Evolutionary conservation across 2,113 vertebrate genomes (phyloP).

Genomic region (Gobio gobio): DNA sequence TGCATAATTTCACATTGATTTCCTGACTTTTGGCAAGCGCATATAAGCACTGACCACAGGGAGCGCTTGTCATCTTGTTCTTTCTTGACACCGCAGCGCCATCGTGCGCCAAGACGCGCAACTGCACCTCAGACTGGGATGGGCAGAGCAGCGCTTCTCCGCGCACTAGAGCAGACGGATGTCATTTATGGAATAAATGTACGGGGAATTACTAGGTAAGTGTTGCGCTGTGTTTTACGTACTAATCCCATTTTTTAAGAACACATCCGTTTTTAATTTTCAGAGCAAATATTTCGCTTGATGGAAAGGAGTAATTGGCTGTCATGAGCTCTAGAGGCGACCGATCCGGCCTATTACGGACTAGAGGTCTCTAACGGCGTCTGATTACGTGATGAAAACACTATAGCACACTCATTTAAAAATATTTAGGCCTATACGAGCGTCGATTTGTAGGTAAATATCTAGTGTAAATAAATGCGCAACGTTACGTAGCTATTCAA

Average conservation of each 20-base stretch:
- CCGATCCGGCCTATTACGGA: slow-evolving; percentile 28
- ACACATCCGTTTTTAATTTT: not conserved
- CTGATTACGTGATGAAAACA: slow-evolving; percentile 8
- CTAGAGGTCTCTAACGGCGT: not conserved
- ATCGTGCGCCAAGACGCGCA: slow-evolving; percentile 63
- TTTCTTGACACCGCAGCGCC: slow-evolving; percentile 63
- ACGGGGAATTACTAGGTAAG: slow-evolving; percentile 37
- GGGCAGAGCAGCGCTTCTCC: slow-evolving; percentile 59
- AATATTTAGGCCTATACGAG: not conserved
- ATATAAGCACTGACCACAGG: not conserved
- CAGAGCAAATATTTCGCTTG: not conserved
- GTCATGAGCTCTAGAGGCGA: slow-evolving; percentile 5
- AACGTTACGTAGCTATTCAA: not conserved
- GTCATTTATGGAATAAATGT: slow-evolving; percentile 52
- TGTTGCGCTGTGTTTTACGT: not conserved
- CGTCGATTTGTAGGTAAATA: not conserved
- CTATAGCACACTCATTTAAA: not conserved
- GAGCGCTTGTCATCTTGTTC: not conserved
- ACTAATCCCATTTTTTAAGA: not conserved
- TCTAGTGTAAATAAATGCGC: not conserved
- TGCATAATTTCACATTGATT: not conserved
- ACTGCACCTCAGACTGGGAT: slow-evolving; percentile 59
- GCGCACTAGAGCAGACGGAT: slow-evolving; percentile 27
- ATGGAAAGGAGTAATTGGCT: slow-evolving; percentile 6
- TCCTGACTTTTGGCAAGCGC: not conserved